Evolutionary conservation across 1,140 invertebrate genomes (phyloP), one percentile per base, ranked within the genome.

Genomic region (Sycobia sp.): DNA sequence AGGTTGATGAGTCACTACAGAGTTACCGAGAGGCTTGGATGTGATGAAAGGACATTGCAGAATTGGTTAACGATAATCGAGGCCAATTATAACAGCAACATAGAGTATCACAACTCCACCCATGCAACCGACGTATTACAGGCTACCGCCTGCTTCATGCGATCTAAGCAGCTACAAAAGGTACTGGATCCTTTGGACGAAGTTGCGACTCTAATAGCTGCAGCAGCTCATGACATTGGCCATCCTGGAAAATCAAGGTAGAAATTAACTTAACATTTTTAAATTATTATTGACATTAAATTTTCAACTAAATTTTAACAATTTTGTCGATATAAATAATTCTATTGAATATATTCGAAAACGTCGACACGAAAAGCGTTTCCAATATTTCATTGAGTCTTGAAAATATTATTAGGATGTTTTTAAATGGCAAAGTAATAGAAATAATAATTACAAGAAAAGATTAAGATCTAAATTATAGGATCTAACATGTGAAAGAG

Each of bases 101-200:
- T 97, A 80, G 88, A 91, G 36, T 98, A 98, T 82, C 96, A 98
- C 78, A 98, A 97, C 80, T 95, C 94, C 0, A 95, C 95, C 1
- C 96, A 98, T 78, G 95, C 96, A 4, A 94, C 94, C 44, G 94
- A 96, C 78, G 86, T 92, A 9, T 83, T 93, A 72, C 90, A 91
- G 86, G 90, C 91, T 0, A 90, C 90, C 1, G 92, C 92, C 0
- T 89, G 86, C 69, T 97, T 96, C 78, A 85, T 98, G 62, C 88
- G 91, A 67, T 89, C 89, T 68, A 88, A 91, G 27, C 86, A 88
- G 65, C 83, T 92, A 62, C 91, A 92, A 79, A 78, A 81, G 22
- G 82, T 92, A 1, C 83, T 95, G 72, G 92, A 94, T 75, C 90
- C 90, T 2, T 75, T 94, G 67, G 93, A 95, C 71, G 89, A 92